Conservation (phyloP, 2,113 vertebrate genomes). For the Bostrychus sinensis region DNA sequence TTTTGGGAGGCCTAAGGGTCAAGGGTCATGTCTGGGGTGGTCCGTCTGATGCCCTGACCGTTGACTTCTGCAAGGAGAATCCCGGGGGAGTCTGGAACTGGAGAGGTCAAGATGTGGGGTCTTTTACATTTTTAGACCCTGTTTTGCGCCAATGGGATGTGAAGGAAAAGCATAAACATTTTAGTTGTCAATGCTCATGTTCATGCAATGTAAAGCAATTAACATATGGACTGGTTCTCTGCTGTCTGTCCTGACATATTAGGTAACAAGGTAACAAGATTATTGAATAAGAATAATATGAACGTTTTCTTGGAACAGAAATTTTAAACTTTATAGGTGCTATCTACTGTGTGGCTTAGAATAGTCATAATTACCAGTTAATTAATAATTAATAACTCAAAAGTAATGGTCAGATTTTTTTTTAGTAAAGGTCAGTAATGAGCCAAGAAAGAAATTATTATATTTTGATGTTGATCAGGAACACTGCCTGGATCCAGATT, state of each 20-base stretch:
- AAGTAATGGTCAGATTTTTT: too few species aligned
- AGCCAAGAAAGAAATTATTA: too few species aligned
- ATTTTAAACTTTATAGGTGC: too few species aligned
- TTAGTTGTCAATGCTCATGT: constrained; percentile 42
- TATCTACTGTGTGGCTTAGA: too few species aligned
- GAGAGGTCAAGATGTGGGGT: not conserved
- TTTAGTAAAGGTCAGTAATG: too few species aligned
- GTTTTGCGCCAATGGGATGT: not conserved
- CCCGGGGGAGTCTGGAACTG: constrained; percentile 20
- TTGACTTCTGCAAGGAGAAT: constrained; percentile 21
- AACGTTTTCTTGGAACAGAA: too few species aligned
- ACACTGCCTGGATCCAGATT: too few species aligned
- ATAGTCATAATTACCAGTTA: too few species aligned
- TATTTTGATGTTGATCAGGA: too few species aligned
- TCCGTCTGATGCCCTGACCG: constrained; percentile 51
- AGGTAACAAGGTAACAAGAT: constrained; percentile 46
- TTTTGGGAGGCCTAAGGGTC: constrained; percentile 32
- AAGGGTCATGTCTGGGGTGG: constrained; percentile 47
- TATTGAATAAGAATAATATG: constrained; percentile 56
- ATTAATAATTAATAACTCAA: too few species aligned
- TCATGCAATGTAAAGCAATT: constrained; percentile 45
- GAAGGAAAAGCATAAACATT: constrained; percentile 27
- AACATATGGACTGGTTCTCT: too few species aligned
- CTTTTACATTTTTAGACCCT: not conserved
- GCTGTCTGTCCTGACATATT: constrained; percentile 51